Evolutionary conservation across 2,797 vertebrate genomes (phyloP), one percentile per base, ranked within the genome.

Genomic region (Anas flavirostris): DNA sequence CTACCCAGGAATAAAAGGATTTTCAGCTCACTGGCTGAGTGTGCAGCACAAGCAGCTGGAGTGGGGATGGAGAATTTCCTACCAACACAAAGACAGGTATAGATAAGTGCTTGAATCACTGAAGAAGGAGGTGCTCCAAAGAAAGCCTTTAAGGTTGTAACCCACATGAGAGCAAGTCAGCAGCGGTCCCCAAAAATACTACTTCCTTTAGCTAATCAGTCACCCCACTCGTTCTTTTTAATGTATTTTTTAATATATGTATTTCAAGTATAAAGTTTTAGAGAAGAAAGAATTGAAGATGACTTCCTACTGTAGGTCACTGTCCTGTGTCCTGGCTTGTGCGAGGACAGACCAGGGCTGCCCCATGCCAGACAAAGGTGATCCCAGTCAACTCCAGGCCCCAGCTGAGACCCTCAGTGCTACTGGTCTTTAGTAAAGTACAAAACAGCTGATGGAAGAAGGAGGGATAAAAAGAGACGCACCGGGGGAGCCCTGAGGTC

Each of bases 1-100:
- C 92, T 46, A 60, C 82, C 9, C 48, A 95, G 56, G 87, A 94
- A 92, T 90, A 95, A 96, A 96, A 94, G 73, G 93, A 97, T 92
- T 85, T 95, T 78, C 79, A 78, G 86, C 80, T 94, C 50, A 52
- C 79, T 83, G 88, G 76, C 88, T 92, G 77, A 86, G 85, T 58
- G 41, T 73, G 93, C 82, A 83, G 68, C 64, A 46, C 73, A 7
- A 19, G 75, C 87, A 94, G 91, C 79, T 79, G 82, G 79, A 85
- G 37, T 8, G 2, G 50, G 76, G 72, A 77, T 62, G 50, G 46
- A 82, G 28, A 73, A 41, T 35, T 22, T 56, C 58, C 52, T 53
- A 39, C 82, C 74, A 92, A 91, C 90, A 90, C 43, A 10, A 91
- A 67, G 90, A 79, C 2, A 86, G 56, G 46, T 63, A 23, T 23